Evolutionary conservation across 1,140 invertebrate genomes (phyloP).

Genomic region (Uloborus diversus): DNA sequence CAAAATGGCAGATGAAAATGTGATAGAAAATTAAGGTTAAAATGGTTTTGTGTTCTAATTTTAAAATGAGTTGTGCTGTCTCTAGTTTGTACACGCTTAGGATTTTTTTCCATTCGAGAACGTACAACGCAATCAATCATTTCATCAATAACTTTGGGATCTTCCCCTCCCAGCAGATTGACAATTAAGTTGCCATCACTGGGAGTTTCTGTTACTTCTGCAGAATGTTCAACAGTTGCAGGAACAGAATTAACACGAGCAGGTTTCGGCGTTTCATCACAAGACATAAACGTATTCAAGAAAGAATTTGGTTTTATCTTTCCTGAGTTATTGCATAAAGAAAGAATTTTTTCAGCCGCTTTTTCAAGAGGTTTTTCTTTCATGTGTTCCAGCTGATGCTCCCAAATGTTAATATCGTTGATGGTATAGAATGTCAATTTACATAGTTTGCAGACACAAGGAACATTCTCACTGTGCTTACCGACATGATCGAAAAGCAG

Average conservation of each 20-base stretch:
- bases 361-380: neutral
- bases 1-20: too few species aligned
- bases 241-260: neutral
- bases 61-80: too few species aligned
- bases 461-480: neutral
- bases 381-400: neutral
- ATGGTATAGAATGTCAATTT: too few species aligned
- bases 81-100: too few species aligned
- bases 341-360: too few species aligned
- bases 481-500: neutral
- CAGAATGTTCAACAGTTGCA: neutral
- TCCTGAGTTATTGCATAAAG: too few species aligned
- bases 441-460: too few species aligned
- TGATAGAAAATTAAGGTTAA: too few species aligned
- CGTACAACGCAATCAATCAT: neutral
- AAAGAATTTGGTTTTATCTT: neutral
- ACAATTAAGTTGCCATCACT: neutral
- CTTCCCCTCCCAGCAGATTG: neutral
- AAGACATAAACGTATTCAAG: neutral
- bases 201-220: neutral
- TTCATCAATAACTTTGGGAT: neutral
- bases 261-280: neutral
- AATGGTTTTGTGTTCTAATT: too few species aligned
- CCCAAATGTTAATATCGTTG: too few species aligned
- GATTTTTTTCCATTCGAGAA: neutral